Evolutionary conservation across 1,140 invertebrate genomes (phyloP).

Genomic region (Anthonomus grandis): DNA sequence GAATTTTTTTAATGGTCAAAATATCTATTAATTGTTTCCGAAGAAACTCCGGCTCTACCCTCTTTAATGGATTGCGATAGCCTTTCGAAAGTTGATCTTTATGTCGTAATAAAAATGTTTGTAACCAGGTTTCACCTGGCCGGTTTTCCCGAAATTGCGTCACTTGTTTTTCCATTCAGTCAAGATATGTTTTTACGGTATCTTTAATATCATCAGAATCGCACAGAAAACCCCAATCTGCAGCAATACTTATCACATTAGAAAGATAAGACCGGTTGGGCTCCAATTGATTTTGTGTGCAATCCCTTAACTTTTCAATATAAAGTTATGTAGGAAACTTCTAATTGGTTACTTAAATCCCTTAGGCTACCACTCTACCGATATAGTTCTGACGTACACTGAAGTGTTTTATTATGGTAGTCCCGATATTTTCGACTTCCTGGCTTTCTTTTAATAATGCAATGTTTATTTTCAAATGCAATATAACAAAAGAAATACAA

Average conservation of each 20-base stretch:
- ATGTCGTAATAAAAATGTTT: constrained; percentile 37
- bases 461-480: no score
- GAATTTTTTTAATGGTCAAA: no score
- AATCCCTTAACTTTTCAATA: constrained; percentile 24
- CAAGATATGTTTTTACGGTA: constrained; percentile 8
- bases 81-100: constrained; percentile 30
- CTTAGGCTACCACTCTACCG: background rate
- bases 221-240: constrained; percentile 29
- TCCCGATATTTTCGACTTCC: background rate
- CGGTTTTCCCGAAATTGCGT: constrained; percentile 38
- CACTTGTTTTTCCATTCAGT: constrained; percentile 4
- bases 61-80: constrained; percentile 41
- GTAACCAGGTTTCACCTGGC: constrained; percentile 41
- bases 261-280: constrained; percentile 12
- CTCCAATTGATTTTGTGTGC: constrained; percentile 17
- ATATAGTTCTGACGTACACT: background rate
- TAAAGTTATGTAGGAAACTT: constrained; percentile 20
- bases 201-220: constrained; percentile 17
- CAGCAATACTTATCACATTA: constrained; percentile 15
- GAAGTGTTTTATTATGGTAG: background rate
- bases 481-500: no score
- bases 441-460: no score
- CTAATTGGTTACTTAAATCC: constrained; percentile 4
- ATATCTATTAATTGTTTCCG: no score
- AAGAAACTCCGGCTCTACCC: no score